Evolutionary conservation across 1,140 invertebrate genomes (phyloP).

Genomic region (Drosophila baimaii): DNA sequence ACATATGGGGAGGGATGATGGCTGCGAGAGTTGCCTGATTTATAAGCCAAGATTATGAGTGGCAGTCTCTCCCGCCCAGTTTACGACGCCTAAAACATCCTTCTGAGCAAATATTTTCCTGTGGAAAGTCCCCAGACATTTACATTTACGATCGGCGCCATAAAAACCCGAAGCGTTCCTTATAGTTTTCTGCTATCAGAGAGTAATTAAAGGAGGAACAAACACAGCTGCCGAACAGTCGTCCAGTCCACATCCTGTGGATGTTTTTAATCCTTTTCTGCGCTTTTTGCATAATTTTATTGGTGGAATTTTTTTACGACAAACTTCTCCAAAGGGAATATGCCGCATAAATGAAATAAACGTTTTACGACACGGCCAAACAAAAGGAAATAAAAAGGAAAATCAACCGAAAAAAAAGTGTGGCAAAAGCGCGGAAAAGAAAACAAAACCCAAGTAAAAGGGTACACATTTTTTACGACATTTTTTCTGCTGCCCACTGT

Average conservation of each 20-base stretch:
- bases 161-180: slow-evolving; percentile 61
- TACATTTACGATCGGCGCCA: slow-evolving; percentile 53
- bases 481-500: slow-evolving; percentile 44
- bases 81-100: slow-evolving; percentile 27
- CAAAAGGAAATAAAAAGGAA: slow-evolving; percentile 55
- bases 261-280: slow-evolving; percentile 74
- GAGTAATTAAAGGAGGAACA: slow-evolving; percentile 73
- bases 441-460: slow-evolving; percentile 61
- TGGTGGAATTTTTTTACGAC: slow-evolving; percentile 63
- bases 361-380: slow-evolving; percentile 71
- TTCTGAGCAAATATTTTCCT: slow-evolving; percentile 31
- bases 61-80: slow-evolving; percentile 1
- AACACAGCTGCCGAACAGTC: slow-evolving; percentile 54
- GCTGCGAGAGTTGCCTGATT: slow-evolving; percentile 42
- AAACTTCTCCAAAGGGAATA: slow-evolving; percentile 74
- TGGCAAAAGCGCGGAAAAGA: slow-evolving; percentile 70
- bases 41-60: slow-evolving; percentile 53
- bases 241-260: slow-evolving; percentile 49
- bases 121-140: slow-evolving; percentile 39
- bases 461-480: slow-evolving; percentile 54
- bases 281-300: slow-evolving; percentile 75
- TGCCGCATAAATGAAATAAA: slow-evolving; percentile 79
- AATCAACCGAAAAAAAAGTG: slow-evolving; percentile 55
- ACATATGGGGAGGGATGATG: slow-evolving; percentile 34
- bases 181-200: slow-evolving; percentile 67